phyloP scores from a whole-genome alignment of 2,113 vertebrate species.

The Cnemophilus loriae region DNA sequence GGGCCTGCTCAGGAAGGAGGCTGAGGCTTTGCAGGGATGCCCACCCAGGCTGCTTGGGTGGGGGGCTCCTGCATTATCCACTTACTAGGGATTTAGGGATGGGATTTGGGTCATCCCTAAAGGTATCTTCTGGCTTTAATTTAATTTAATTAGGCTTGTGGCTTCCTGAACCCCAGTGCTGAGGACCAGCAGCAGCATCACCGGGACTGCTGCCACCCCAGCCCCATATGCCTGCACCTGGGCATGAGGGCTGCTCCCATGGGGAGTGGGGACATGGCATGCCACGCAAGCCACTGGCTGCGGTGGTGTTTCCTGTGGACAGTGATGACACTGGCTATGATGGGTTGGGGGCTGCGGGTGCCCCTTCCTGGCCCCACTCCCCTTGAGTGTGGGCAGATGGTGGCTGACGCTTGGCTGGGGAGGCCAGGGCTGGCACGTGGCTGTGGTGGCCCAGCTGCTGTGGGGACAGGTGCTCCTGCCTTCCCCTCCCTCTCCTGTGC shows the following conservation, averaged over 20 bases:
- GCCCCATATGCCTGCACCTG: rapidly evolving
- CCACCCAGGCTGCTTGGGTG: neutral
- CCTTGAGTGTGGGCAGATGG: rapidly evolving
- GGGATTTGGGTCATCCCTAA: neutral
- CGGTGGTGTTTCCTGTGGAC: neutral
- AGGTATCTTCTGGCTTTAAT: neutral
- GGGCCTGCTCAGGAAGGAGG: neutral
- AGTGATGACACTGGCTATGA: neutral
- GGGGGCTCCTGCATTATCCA: neutral
- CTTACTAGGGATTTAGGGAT: neutral
- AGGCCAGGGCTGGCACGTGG: rapidly evolving
- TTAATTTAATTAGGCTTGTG: neutral
- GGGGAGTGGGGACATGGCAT: neutral
- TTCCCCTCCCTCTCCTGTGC: neutral
- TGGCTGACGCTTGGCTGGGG: neutral
- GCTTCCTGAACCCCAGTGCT: neutral
- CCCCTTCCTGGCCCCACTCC: rapidly evolving
- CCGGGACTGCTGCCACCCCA: neutral
- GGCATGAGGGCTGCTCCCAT: neutral
- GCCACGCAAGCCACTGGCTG: rapidly evolving
- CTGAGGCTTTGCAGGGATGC: neutral
- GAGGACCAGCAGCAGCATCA: neutral
- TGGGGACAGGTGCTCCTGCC: neutral
- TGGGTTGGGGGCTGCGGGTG: neutral
- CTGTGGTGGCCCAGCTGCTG: neutral